Evolutionary conservation across 2,797 vertebrate species (phyloP).

Genomic region (Trichosurus vulpecula): DNA sequence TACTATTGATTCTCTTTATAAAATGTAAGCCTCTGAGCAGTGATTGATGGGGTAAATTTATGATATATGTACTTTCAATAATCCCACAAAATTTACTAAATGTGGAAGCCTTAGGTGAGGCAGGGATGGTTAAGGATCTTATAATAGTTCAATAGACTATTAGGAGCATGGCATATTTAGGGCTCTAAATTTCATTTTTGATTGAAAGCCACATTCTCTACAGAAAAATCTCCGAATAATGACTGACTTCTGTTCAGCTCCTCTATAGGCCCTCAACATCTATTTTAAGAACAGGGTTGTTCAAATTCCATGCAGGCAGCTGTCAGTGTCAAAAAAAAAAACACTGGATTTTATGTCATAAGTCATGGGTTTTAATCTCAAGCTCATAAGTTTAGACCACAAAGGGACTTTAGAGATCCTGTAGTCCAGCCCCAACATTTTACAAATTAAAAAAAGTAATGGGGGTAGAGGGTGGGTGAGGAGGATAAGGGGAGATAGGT

Average conservation of each 20-base stretch:
- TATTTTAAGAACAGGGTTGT: not conserved
- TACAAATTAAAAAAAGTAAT: not conserved
- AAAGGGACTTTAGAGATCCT: not conserved
- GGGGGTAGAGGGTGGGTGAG: too few species aligned
- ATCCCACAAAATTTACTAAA: not conserved
- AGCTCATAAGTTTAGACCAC: not conserved
- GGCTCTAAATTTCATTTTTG: not conserved
- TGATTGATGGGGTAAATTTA: not conserved
- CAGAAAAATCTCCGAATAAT: not conserved
- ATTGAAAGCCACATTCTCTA: not conserved
- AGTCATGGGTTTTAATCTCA: not conserved
- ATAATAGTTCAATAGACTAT: not conserved
- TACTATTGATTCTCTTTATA: not conserved
- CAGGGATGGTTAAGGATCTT: not conserved
- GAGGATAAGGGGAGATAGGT: not conserved
- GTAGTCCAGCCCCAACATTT: not conserved
- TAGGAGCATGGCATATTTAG: not conserved
- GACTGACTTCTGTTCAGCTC: not conserved
- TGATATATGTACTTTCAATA: not conserved
- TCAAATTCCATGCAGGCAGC: not conserved
- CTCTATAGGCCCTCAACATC: not conserved
- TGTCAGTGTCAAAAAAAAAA: not conserved
- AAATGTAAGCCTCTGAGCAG: not conserved
- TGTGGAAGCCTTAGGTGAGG: not conserved
- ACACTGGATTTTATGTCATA: not conserved